A percentile compares a stretch with the other conserved stretches of the same genome.
These are phyloP conservation scores for Phylloscopus whistleri DNA, from an alignment of 2,113 vertebrate genomes.

Conservation along the genomic window DNA sequence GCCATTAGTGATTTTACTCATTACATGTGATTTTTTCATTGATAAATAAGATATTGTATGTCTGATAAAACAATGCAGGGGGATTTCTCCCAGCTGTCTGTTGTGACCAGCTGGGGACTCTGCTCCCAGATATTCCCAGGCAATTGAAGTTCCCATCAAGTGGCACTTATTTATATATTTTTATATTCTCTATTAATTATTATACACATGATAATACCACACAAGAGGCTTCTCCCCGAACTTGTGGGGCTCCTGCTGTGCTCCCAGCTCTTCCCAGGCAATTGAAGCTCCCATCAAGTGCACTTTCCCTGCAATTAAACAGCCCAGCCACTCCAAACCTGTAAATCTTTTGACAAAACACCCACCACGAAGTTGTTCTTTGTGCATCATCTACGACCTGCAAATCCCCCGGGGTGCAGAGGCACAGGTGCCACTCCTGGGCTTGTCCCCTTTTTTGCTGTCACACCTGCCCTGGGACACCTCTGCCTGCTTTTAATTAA, in stretches of 20 bases:
- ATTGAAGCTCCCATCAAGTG: background rate
- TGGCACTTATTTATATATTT: background rate
- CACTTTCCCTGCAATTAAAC: background rate
- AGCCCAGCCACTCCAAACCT: background rate
- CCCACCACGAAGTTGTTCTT: background rate
- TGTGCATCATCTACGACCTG: background rate
- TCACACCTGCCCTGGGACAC: background rate
- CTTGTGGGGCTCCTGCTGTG: background rate
- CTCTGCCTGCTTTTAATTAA: background rate
- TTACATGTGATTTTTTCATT: rapidly evolving
- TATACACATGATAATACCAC: background rate
- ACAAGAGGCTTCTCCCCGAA: background rate
- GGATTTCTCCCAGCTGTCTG: background rate
- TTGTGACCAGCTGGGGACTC: background rate
- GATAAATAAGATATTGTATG: background rate
- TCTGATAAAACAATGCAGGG: too few species aligned
- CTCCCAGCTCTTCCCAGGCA: background rate
- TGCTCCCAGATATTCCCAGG: background rate
- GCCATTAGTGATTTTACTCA: too few species aligned
- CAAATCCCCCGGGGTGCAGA: background rate
- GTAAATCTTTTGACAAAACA: background rate
- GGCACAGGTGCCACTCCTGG: background rate
- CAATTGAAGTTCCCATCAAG: background rate
- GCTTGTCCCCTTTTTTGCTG: background rate
- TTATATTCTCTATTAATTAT: background rate